A percentile compares a stretch with the other conserved stretches of the same genome.
Conservation (phyloP, 2,797 vertebrate genomes). For the Typhlichthys eigenmanni region DNA sequence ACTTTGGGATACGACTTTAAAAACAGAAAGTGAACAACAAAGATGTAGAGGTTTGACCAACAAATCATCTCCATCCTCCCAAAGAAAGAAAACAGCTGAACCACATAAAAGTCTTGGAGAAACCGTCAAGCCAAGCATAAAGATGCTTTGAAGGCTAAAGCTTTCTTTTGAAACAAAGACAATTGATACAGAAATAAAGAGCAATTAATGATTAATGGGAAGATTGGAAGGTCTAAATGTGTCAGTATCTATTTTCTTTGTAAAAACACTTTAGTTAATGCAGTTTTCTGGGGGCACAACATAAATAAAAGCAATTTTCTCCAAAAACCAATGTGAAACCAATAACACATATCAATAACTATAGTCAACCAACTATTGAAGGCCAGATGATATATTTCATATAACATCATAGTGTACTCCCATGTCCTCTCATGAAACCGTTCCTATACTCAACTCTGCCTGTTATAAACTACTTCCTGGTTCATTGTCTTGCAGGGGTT, state of each 20-base stretch:
- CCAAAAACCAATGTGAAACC: not conserved
- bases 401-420: not conserved
- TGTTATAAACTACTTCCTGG: slow-evolving; percentile 36
- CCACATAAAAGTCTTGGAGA: slow-evolving; percentile 40
- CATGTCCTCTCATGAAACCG: slow-evolving; percentile 10
- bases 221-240: not conserved
- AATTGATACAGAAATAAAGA: slow-evolving; percentile 25
- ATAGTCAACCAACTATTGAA: not conserved
- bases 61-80: too few relatives aligned
- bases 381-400: slow-evolving; percentile 30
- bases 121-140: slow-evolving; percentile 1
- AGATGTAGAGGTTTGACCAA: too few relatives aligned
- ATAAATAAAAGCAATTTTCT: not conserved
- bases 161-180: slow-evolving; percentile 32
- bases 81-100: slow-evolving; percentile 15
- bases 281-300: too few relatives aligned
- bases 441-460: slow-evolving; percentile 38
- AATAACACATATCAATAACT: not conserved
- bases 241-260: not conserved
- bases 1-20: slow-evolving; percentile 10
- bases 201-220: slow-evolving; percentile 3
- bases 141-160: slow-evolving; percentile 33
- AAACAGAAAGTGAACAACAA: not conserved
- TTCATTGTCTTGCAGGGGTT: slow-evolving; percentile 22
- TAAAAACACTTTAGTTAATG: not conserved